Evolutionary conservation across 2,888 invertebrate genomes (phyloP).

Genomic region (Sminthurinus aureus): DNA sequence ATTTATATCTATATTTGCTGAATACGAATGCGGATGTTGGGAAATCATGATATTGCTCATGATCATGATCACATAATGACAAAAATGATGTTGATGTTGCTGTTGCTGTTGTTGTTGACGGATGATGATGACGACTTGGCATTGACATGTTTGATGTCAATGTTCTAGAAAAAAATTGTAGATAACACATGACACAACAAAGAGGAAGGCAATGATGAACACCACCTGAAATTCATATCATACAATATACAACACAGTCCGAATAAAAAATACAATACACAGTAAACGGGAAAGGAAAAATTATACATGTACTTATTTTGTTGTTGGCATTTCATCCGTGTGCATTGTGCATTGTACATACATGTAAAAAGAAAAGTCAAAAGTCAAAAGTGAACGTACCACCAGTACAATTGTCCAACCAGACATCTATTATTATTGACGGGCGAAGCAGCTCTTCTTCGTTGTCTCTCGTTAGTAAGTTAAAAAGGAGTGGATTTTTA

Average conservation of each 20-base stretch:
- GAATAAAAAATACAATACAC: neutral
- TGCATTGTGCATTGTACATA: too few species aligned
- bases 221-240: conserved; percentile 48
- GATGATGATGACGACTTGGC: too few species aligned
- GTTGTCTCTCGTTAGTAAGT: neutral
- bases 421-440: conserved; percentile 42
- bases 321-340: neutral
- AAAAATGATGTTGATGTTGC: too few species aligned
- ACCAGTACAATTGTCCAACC: conserved; percentile 53
- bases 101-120: too few species aligned
- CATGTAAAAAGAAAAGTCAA: too few species aligned
- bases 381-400: neutral
- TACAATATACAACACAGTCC: neutral
- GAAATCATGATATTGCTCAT: too few species aligned
- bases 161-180: conserved; percentile 57
- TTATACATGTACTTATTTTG: neutral
- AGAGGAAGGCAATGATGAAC: conserved; percentile 56
- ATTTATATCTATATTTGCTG: too few species aligned
- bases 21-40: too few species aligned
- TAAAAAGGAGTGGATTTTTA: neutral
- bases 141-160: conserved; percentile 25
- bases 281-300: neutral
- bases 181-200: conserved; percentile 57
- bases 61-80: too few species aligned
- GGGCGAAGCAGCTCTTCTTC: neutral